Conservation (phyloP, 37 sponge, comb jelly and placozoan species). For the Corticium candelabrum region DNA sequence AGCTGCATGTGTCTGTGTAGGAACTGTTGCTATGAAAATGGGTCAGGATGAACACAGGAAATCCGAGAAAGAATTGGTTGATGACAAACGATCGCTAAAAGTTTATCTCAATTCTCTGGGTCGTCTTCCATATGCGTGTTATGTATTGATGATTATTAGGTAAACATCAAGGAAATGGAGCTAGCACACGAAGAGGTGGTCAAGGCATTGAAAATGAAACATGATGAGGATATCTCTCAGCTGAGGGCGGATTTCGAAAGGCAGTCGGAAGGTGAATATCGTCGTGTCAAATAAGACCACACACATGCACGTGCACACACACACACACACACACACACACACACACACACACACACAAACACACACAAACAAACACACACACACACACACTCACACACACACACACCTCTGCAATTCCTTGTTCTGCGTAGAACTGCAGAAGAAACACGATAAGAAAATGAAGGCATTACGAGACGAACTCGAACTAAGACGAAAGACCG, state of each 20-base stretch:
- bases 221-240: neutral
- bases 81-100: slow-evolving; percentile 76
- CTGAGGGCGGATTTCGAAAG: neutral
- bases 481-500: slow-evolving; percentile 89
- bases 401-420: too few relatives aligned
- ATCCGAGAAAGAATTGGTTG: slow-evolving; percentile 36
- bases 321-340: slow-evolving; percentile 10
- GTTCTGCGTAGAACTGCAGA: slow-evolving; percentile 76
- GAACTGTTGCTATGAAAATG: slow-evolving; percentile 67
- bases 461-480: slow-evolving; percentile 77
- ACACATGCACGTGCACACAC: neutral
- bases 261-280: neutral
- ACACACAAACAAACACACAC: too few relatives aligned
- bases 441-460: slow-evolving; percentile 86
- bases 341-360: too few relatives aligned
- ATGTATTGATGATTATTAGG: slow-evolving; percentile 8
- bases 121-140: too few relatives aligned
- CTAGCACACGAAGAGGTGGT: slow-evolving; percentile 84
- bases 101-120: slow-evolving; percentile 11
- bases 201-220: slow-evolving; percentile 54
- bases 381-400: too few relatives aligned
- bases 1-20: slow-evolving; percentile 22
- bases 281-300: neutral
- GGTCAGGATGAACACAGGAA: slow-evolving; percentile 74
- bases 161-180: slow-evolving; percentile 84